phyloP scores from a whole-genome alignment of 2,797 vertebrate species.

The Dromococcyx pavoninus region DNA sequence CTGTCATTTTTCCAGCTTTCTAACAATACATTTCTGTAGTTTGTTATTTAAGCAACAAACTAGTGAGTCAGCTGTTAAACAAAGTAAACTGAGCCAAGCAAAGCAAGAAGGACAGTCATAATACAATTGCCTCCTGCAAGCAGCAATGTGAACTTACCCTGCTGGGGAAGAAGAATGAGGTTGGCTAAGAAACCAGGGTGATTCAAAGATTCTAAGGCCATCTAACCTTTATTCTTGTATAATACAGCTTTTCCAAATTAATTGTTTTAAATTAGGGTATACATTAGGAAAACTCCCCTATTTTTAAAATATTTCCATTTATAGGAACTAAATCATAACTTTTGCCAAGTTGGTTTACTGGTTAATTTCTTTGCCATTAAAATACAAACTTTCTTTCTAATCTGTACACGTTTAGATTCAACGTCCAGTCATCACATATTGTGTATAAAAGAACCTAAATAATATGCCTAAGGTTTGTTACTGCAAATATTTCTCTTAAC shows the following conservation, averaged over 20 bases:
- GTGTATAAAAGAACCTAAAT: background rate
- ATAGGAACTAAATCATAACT: background rate
- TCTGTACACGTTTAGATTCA: background rate
- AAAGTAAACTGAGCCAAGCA: background rate
- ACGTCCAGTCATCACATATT: background rate
- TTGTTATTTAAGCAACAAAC: conserved; percentile 3
- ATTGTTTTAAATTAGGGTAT: background rate
- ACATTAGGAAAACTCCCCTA: background rate
- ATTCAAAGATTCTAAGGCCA: background rate
- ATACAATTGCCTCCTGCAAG: background rate
- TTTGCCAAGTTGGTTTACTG: background rate
- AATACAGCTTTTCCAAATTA: background rate
- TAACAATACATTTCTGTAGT: background rate
- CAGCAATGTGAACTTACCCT: background rate
- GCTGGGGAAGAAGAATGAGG: background rate
- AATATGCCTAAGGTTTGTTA: background rate
- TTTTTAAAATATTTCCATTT: background rate
- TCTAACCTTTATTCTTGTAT: background rate
- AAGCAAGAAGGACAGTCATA: background rate
- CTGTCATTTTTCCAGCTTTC: background rate
- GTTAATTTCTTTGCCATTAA: background rate
- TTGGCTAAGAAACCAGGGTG: background rate
- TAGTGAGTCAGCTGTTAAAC: background rate
- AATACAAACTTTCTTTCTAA: background rate
- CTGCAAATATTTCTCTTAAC: background rate